Conservation (phyloP, 2,113 vertebrate genomes). For the Solea solea region DNA sequence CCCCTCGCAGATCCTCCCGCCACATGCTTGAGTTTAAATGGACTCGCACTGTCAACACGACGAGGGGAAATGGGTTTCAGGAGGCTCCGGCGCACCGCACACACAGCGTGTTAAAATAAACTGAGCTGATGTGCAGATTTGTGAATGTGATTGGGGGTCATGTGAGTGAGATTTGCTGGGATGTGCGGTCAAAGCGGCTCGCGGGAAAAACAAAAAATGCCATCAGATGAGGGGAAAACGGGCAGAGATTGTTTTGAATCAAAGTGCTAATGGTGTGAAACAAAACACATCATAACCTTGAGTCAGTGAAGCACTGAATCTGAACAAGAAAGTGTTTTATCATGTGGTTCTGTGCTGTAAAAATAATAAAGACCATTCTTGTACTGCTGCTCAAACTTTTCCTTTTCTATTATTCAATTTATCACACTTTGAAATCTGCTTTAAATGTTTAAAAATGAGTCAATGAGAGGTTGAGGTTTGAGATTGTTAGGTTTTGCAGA, state of each 20-base stretch:
- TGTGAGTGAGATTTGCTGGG: slow-evolving; percentile 49
- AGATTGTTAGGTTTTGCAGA: background rate
- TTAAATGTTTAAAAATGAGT: background rate
- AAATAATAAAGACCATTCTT: background rate
- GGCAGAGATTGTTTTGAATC: slow-evolving; percentile 50
- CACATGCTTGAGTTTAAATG: slow-evolving; percentile 54
- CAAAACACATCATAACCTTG: slow-evolving; percentile 47
- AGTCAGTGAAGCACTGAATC: slow-evolving; percentile 15
- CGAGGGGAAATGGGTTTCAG: slow-evolving; percentile 45
- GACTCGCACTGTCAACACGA: slow-evolving; percentile 64
- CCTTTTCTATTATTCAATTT: background rate
- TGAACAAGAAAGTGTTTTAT: slow-evolving; percentile 30
- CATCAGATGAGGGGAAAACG: slow-evolving; percentile 26
- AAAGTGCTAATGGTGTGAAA: slow-evolving; percentile 56
- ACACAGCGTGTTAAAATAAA: slow-evolving; percentile 70
- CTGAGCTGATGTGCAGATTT: slow-evolving; percentile 60
- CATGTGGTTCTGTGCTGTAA: slow-evolving; percentile 1
- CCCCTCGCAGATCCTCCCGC: slow-evolving; percentile 32
- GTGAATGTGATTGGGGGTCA: slow-evolving; percentile 46
- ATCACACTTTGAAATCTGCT: background rate
- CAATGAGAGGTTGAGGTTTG: background rate
- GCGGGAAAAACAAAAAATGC: slow-evolving; percentile 2
- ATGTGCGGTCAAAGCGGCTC: slow-evolving; percentile 38
- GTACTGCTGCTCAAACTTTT: background rate
- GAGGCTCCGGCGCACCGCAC: slow-evolving; percentile 16